Base-by-base conservation (phyloP, 2,888 invertebrate species). In the Cyaniris semiargus region DNA sequence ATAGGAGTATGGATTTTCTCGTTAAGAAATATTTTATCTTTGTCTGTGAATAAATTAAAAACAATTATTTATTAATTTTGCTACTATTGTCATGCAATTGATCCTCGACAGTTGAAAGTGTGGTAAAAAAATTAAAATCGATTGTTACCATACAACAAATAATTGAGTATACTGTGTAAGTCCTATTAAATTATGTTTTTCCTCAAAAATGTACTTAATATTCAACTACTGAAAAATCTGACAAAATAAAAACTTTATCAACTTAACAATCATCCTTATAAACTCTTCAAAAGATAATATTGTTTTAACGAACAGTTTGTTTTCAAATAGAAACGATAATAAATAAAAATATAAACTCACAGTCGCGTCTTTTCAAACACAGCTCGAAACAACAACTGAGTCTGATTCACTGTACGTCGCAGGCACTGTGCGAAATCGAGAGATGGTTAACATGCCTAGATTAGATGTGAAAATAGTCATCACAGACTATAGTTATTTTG, bases 301-400 rank as follows among this genome's bases (percentile, higher is more conserved):
- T 18, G 8, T 66, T 66, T 60, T 15, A 13, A 21, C 15, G 1
- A 60, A 23, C 15, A 5, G 5, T 18, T 66, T 27, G 60, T 66
- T 66, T 23, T 66, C 10, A 23, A 13, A 66, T 13, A 23, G 6
- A 27, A 27, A 13, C 13, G 15, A 27, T 15, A 66, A 66, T 18
- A 60, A 56, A 23, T 58, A 10, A 23, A 66, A 66, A 66, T 66
- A 66, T 66, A 66, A 66, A 66, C 66, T 66, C 18, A 66, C 66
- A 18, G 18, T 66, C 27, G 66, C 66, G 66, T 66, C 66, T 66
- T 15, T 66, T 15, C 66, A 31, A 66, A 66, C 66, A 66, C 15
- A 27, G 66, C 15, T 66, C 66, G 27, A 8, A 15, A 66, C 66
- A 66, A 27, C 66, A 18, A 66, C 66, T 66, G 27, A 66, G 27